Conservation (phyloP, 2,113 vertebrate genomes). For the Plestiodon gilberti region DNA sequence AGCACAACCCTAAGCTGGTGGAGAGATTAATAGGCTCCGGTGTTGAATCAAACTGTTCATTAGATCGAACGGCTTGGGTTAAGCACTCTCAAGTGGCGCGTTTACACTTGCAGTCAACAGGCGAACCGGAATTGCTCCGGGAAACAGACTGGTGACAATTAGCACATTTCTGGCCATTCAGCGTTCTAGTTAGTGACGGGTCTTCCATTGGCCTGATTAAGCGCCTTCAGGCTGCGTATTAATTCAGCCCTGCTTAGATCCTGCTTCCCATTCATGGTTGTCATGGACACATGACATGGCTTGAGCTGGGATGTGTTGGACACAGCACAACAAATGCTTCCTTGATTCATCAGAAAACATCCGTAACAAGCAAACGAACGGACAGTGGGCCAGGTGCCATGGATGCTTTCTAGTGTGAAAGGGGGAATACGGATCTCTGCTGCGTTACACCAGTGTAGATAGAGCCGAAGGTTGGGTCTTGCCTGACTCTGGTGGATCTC, state of each 20-base stretch:
- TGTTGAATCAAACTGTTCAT: conserved; percentile 66
- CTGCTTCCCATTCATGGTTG: conserved; percentile 12
- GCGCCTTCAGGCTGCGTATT: background rate
- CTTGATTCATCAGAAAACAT: conserved; percentile 29
- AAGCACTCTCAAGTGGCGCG: conserved; percentile 60
- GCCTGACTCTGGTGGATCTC: no score
- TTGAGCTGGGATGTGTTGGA: background rate
- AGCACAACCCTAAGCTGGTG: conserved; percentile 57
- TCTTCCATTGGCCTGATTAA: conserved; percentile 36
- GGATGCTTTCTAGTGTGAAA: background rate
- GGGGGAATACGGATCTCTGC: background rate
- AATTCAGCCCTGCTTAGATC: conserved; percentile 10
- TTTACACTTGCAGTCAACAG: conserved; percentile 60
- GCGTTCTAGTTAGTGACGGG: background rate
- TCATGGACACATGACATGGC: background rate
- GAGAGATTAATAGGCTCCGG: conserved; percentile 68
- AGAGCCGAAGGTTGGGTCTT: no score
- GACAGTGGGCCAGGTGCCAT: conserved; percentile 9
- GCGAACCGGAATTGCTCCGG: background rate
- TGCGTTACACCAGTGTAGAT: no score
- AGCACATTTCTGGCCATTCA: conserved; percentile 18
- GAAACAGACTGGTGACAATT: conserved; percentile 42
- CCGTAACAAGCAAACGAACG: conserved; percentile 19
- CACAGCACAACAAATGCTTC: background rate
- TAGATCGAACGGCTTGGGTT: conserved; percentile 55